Evolutionary conservation across 1,140 invertebrate genomes (phyloP).

Genomic region (Drosophila insularis): DNA sequence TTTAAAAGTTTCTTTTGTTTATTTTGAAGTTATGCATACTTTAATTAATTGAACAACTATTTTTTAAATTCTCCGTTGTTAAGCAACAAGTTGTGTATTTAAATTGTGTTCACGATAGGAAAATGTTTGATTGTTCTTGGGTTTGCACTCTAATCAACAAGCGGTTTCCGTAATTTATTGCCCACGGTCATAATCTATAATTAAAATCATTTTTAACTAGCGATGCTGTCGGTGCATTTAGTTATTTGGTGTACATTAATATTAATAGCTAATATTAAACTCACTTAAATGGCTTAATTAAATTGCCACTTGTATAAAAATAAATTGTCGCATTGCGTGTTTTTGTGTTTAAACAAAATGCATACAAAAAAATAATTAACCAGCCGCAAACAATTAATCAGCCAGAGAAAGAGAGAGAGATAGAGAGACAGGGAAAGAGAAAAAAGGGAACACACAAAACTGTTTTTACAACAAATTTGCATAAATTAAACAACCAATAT

Average conservation of each 20-base stretch:
- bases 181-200: constrained; percentile 62
- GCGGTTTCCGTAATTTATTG: constrained; percentile 40
- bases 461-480: constrained; percentile 54
- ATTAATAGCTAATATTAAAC: constrained; percentile 72
- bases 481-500: constrained; percentile 66
- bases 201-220: constrained; percentile 67
- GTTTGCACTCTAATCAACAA: constrained; percentile 8
- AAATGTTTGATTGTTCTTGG: neutral
- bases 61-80: neutral
- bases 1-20: no score
- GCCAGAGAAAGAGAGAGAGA: neutral
- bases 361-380: constrained; percentile 41
- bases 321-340: constrained; percentile 43
- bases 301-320: constrained; percentile 65
- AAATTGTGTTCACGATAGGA: neutral
- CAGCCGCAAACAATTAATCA: constrained; percentile 71
- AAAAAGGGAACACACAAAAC: neutral
- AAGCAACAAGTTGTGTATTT: neutral
- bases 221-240: constrained; percentile 36
- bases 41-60: no score
- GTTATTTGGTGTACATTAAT: constrained; percentile 65
- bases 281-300: constrained; percentile 69
- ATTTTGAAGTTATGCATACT: no score
- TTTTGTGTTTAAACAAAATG: neutral
- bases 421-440: neutral